phyloP scores from a whole-genome alignment of 1,140 invertebrate genomes.

The Drosophila repletoides region DNA sequence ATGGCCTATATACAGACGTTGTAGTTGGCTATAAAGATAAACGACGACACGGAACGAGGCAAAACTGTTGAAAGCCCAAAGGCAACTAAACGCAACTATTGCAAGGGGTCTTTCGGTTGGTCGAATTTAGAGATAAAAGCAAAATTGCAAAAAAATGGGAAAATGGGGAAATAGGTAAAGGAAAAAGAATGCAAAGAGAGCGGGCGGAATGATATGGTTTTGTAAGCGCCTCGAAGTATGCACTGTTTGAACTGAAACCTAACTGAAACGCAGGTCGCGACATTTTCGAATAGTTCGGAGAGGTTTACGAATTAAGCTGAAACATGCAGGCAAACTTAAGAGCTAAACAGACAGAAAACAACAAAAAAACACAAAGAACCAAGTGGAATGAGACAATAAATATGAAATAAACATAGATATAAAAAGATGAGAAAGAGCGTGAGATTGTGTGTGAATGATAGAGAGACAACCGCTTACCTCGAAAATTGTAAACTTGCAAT shows the following conservation, averaged over 20 bases:
- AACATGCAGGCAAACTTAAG: conserved; percentile 38
- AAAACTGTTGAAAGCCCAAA: conserved; percentile 37
- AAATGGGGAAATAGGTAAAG: too few species aligned
- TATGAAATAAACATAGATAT: conserved; percentile 18
- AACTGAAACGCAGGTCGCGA: conserved; percentile 32
- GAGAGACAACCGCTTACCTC: conserved; percentile 72
- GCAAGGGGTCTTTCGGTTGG: conserved; percentile 18
- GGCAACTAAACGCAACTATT: conserved; percentile 52
- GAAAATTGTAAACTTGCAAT: conserved; percentile 81
- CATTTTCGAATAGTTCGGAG: conserved; percentile 33
- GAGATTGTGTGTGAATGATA: not conserved
- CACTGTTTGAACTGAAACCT: conserved; percentile 57
- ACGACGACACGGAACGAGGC: conserved; percentile 29
- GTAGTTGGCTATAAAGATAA: conserved; percentile 62
- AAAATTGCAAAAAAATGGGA: conserved; percentile 10
- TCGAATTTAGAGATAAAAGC: conserved; percentile 53
- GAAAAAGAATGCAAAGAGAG: conserved; percentile 4
- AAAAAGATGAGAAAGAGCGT: not conserved
- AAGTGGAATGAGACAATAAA: conserved; percentile 15
- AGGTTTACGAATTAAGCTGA: not conserved
- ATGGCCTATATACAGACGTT: too few species aligned
- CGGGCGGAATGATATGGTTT: conserved; percentile 16
- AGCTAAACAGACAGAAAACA: conserved; percentile 22
- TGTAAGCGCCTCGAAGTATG: conserved; percentile 41
- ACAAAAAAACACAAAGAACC: conserved; percentile 37